phyloP scores from a whole-genome alignment of 2,797 vertebrate genomes.

The Coracias cyanogaster region DNA sequence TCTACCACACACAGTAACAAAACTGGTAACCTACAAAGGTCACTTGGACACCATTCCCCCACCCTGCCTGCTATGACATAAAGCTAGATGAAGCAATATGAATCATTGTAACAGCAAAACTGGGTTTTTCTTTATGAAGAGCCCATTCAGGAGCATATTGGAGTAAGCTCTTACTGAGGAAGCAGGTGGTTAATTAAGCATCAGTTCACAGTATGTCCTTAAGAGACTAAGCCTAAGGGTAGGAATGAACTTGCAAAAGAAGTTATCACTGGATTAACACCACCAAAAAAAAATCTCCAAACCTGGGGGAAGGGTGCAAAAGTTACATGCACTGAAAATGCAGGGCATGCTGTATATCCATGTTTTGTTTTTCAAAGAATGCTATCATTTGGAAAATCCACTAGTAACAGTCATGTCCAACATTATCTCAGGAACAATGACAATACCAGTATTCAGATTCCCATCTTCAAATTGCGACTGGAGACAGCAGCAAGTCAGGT shows the following conservation, averaged over 20 bases:
- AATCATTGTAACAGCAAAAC: neutral
- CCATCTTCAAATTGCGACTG: neutral
- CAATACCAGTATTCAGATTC: neutral
- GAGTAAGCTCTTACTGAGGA: neutral
- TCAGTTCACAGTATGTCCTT: slow-evolving; percentile 44
- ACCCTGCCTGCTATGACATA: neutral
- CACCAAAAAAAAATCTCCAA: neutral
- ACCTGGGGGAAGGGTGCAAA: neutral
- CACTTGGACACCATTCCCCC: neutral
- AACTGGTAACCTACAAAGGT: neutral
- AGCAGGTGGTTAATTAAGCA: slow-evolving; percentile 69
- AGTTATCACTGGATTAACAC: neutral
- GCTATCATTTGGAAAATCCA: neutral
- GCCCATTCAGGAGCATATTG: neutral
- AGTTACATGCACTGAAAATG: neutral
- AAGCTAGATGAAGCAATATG: neutral
- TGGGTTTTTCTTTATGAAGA: neutral
- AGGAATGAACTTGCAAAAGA: slow-evolving; percentile 30
- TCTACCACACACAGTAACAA: neutral
- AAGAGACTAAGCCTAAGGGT: slow-evolving; percentile 41
- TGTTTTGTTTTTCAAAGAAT: neutral
- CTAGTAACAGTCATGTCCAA: fast-evolving
- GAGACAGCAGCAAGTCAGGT: neutral
- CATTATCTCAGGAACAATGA: fast-evolving
- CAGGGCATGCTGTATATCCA: fast-evolving